Conservation (phyloP, 2,888 invertebrate genomes). For the Hypomecis punctinalis region DNA sequence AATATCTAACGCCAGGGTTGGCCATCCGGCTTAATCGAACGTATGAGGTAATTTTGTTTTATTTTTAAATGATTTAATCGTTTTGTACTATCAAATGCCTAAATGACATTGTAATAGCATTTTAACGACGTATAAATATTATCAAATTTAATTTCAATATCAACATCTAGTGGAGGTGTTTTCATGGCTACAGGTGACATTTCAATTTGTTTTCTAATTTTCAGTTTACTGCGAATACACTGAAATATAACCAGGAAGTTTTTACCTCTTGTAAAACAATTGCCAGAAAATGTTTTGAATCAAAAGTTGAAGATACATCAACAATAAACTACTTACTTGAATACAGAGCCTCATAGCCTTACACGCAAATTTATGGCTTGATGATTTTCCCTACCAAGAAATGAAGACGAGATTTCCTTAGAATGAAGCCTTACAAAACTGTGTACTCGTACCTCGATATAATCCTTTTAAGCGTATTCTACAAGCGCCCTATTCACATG, state of each 20-base stretch:
- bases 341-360: neutral
- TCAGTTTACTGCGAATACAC: neutral
- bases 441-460: neutral
- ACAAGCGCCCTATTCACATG: constrained; percentile 6
- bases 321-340: neutral
- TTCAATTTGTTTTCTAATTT: neutral
- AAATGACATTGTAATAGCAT: no score
- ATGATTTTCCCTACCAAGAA: neutral
- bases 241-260: neutral
- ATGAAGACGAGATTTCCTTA: constrained; percentile 1
- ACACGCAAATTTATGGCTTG: neutral
- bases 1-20: no score
- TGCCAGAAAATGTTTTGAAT: neutral
- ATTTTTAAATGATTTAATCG: no score
- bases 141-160: no score
- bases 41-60: no score
- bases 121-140: no score
- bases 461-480: constrained; percentile 23
- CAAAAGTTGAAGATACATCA: neutral
- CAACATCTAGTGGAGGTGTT: no score
- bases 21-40: no score
- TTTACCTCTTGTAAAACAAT: neutral
- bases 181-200: no score
- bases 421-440: constrained; percentile 21
- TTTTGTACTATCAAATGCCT: no score